Evolutionary conservation across 2,113 vertebrate genomes (phyloP), one percentile per base, ranked within the genome.

Genomic region (Carollia perspicillata): DNA sequence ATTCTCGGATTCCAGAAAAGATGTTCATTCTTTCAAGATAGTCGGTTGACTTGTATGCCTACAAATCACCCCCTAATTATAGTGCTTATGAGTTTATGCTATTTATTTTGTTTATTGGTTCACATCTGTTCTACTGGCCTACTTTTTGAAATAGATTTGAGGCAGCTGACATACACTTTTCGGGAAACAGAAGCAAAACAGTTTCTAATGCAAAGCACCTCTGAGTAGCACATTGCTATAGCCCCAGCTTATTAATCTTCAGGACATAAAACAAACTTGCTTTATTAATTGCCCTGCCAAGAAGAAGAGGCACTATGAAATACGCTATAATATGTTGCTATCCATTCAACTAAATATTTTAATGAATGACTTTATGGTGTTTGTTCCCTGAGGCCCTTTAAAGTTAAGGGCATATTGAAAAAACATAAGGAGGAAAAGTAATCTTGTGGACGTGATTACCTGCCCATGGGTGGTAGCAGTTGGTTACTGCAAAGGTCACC

Each of bases 311-410:
- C n/a, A 53, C 17, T 81, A 53, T 81, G 53, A 95, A 94, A 85
- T 90, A 74, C n/a, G 58, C 47, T 87, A 12, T 51, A 88, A 78
- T 84, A 69, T 37, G 22, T 89, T 95, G 53, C 40, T 84, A 84
- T 90, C 53, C 18, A 12, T 90, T 96, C 26, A 51, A 81, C 58
- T 92, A 58, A 87, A 80, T 78, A 93, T 88, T 95, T 96, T 95
- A 94, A 94, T 92, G 30, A 95, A 92, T 95, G 16, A n/a, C n/a
- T 87, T 96, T 90, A 74, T 95, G 78, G 66, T 84, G 16, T 72
- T 90, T 85, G 28, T 85, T 51, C 53, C 66, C 42, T 30, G 60
- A 74, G 53, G 88, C 2, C 33, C 90, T 94, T 86, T 81, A 63
- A 92, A 74, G 13, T 81, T 95, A 78, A 55, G 28, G 42, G 13